Conservation (phyloP, 2,113 vertebrate species). For the Marcusenius ussheri region DNA sequence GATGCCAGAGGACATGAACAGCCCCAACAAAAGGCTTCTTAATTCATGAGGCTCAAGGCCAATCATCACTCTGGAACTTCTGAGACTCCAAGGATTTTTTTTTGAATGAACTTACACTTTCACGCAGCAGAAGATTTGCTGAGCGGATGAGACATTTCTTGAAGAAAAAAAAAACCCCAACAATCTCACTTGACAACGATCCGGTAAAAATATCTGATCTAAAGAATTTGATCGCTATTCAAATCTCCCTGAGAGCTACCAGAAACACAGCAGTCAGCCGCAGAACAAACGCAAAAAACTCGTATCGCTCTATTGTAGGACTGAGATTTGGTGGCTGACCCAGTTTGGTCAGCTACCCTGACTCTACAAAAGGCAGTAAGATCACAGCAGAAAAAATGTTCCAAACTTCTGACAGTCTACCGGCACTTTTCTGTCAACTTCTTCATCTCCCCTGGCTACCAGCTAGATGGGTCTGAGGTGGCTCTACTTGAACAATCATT, state of each 20-base stretch:
- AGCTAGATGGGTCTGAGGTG: constrained; percentile 17
- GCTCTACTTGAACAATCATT: constrained; percentile 42
- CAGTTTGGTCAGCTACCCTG: constrained; percentile 34
- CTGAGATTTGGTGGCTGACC: not conserved
- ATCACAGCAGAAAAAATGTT: constrained; percentile 13
- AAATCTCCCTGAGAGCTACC: not conserved
- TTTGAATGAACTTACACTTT: not conserved
- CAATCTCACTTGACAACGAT: not conserved
- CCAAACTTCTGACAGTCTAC: not conserved
- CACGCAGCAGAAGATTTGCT: not conserved
- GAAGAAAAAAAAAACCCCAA: not conserved
- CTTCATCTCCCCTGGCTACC: not conserved
- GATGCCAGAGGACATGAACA: not conserved
- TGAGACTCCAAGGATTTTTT: not conserved
- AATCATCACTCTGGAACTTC: not conserved
- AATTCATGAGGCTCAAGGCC: not conserved
- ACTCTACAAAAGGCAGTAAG: constrained; percentile 33
- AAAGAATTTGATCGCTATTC: not conserved
- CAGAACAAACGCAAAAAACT: constrained; percentile 17
- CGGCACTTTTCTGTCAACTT: not conserved
- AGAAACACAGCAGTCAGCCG: constrained; percentile 16
- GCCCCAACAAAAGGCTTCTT: not conserved
- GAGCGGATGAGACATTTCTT: not conserved
- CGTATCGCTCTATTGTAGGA: constrained; percentile 29
- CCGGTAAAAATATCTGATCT: not conserved